These are phyloP conservation scores for Sinodicranocentrus sp. DNA, from an alignment of 2,888 invertebrate species.

Conservation along the genomic window DNA sequence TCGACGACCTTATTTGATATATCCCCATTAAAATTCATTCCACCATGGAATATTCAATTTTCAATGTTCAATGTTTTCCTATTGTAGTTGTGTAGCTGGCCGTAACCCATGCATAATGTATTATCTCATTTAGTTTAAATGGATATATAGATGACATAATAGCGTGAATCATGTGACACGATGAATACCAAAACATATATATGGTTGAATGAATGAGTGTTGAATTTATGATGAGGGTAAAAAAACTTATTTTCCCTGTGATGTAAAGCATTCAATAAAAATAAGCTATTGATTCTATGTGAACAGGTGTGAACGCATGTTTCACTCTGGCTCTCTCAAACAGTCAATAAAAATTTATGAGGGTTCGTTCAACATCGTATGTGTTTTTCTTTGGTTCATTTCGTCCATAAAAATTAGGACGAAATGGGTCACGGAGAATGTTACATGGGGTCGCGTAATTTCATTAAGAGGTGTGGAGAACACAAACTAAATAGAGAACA, in stretches of 20 bases:
- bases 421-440: slow-evolving; percentile 48
- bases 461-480: slow-evolving; percentile 19
- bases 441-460: slow-evolving; percentile 20
- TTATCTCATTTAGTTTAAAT: slow-evolving; percentile 1
- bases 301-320: slow-evolving; percentile 44
- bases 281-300: too few relatives aligned
- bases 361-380: background rate
- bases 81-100: background rate
- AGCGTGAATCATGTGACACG: background rate
- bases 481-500: too few relatives aligned
- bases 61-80: slow-evolving; percentile 9
- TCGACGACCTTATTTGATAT: too few relatives aligned
- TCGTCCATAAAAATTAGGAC: slow-evolving; percentile 21
- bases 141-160: background rate
- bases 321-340: slow-evolving; percentile 11
- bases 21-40: too few relatives aligned
- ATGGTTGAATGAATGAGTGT: background rate
- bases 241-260: too few relatives aligned
- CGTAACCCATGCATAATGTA: slow-evolving; percentile 18
- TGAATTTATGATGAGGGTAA: too few relatives aligned
- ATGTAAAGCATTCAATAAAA: too few relatives aligned
- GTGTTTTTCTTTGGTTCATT: background rate
- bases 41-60: background rate
- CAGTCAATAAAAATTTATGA: slow-evolving; percentile 58
- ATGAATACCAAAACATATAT: background rate